Percentiles rank a stretch among this genome's conserved stretches.
These are phyloP conservation scores for Parapristionchus giblindavisi DNA, from an alignment of 2,888 invertebrate genomes.

Conservation along the genomic window DNA sequence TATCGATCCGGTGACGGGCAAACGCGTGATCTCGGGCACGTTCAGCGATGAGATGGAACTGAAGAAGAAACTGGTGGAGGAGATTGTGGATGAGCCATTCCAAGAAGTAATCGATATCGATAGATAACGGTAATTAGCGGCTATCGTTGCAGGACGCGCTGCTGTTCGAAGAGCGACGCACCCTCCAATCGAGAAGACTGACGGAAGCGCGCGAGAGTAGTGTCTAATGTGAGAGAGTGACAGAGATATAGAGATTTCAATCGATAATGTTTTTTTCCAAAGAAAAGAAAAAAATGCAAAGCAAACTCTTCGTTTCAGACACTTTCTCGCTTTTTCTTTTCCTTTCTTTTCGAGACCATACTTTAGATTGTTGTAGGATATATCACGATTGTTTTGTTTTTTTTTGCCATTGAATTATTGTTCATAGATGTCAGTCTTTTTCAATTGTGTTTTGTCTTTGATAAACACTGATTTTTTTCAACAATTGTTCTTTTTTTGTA, in stretches of 20 bases:
- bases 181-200: constrained; percentile 49
- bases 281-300: no score
- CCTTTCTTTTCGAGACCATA: no score
- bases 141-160: constrained; percentile 47
- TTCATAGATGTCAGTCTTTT: no score
- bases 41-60: constrained; percentile 59
- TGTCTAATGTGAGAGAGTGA: constrained; percentile 13
- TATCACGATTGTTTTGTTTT: no score
- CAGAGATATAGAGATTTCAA: no score
- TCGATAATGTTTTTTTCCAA: no score
- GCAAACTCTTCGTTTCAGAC: no score
- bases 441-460: no score
- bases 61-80: constrained; percentile 55
- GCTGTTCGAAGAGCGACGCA: constrained; percentile 60
- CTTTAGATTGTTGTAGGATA: constrained; percentile 6
- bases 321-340: no score
- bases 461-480: no score
- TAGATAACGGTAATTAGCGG: neutral
- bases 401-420: no score
- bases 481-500: constrained; percentile 10
- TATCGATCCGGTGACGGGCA: constrained; percentile 62
- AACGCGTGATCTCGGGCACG: constrained; percentile 57
- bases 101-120: constrained; percentile 44
- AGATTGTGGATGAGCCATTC: constrained; percentile 59
- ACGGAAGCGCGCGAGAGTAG: constrained; percentile 43